Percentiles rank a stretch among this genome's conserved stretches.
These are phyloP conservation scores for Acleris cristana DNA, from an alignment of 2,888 invertebrate genomes.

Conservation along the genomic window DNA sequence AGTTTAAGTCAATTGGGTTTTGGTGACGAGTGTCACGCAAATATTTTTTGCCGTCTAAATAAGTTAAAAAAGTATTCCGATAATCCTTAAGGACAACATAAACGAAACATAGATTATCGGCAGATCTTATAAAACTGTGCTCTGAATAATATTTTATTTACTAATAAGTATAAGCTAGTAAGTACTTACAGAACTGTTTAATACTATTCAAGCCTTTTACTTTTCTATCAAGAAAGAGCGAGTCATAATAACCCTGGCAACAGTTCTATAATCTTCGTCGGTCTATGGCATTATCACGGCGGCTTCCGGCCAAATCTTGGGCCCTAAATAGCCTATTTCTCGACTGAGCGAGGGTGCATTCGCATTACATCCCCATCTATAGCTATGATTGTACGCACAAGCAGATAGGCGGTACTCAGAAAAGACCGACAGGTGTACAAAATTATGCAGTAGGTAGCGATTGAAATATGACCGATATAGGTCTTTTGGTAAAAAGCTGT, in stretches of 20 bases:
- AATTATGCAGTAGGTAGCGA: slow-evolving; percentile 41
- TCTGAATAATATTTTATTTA: too few relatives aligned
- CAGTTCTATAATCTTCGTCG: slow-evolving; percentile 29
- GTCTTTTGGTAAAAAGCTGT: slow-evolving; percentile 40
- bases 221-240: too few relatives aligned
- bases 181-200: too few relatives aligned
- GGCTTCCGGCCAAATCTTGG: slow-evolving; percentile 64
- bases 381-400: slow-evolving; percentile 5
- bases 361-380: slow-evolving; percentile 36
- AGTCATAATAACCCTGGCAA: neutral
- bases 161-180: too few relatives aligned
- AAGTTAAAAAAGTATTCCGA: too few relatives aligned
- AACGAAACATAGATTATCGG: too few relatives aligned
- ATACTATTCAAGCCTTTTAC: too few relatives aligned
- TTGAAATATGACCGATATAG: slow-evolving; percentile 37
- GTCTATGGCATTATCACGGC: slow-evolving; percentile 49
- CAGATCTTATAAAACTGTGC: too few relatives aligned
- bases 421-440: slow-evolving; percentile 36
- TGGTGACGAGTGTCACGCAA: too few relatives aligned
- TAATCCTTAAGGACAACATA: too few relatives aligned
- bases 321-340: slow-evolving; percentile 71
- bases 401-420: slow-evolving; percentile 40
- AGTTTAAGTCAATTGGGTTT: too few relatives aligned
- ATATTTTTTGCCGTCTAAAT: too few relatives aligned
- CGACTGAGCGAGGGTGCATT: slow-evolving; percentile 68